Base-by-base conservation (phyloP, 2,797 vertebrate genomes). In the Hyperoplus immaculatus region DNA sequence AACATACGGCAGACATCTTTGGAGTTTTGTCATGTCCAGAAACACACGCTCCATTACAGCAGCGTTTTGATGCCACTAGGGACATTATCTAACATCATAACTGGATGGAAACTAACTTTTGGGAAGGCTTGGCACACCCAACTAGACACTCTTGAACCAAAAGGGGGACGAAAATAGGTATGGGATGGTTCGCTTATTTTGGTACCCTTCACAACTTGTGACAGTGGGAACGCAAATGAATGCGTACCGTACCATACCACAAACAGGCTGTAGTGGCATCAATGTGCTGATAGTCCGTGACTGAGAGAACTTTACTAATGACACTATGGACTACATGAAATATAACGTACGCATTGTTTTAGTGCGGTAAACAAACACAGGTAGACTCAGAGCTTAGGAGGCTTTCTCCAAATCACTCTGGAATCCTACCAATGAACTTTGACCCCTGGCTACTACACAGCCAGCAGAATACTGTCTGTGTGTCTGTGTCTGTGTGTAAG, bases 381-480 rank as follows among this genome's bases (percentile, higher is more conserved):
- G 73, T 75, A 53, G 81, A 82, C 16, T 4, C 38, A 12, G 15
- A 41, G 51, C 13, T 14, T 3, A 6, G 8, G 29, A 47, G 12
- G 5, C 42, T 50, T 18, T 3, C 39, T 13, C 58, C 8, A 18
- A n/a, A 6, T 38, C 46, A 29, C 65, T 38, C 65, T 68, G 65
- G 18, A 68, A 57, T 71, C 45, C 63, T 83, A 63, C 70, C 38
- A 1, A 57, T 83, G 84, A 89, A 61, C 82, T n/a, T 63, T 62
- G 83, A 91, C 84, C 51, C 70, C 78, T 88, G 88, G 87, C 85
- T 77, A 9, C 58, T 8, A 10, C n/a, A 46, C 59, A 79, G 88
- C 85, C 82, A 87, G 83, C 71, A 84, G 83, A 66, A n/a, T 47
- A 41, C 8, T 36, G 43, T 56, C 42, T 47, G 47, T 58, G 72